Base-by-base conservation (phyloP, 1,140 invertebrate species). In the Macrobrachium rosenbergii region DNA sequence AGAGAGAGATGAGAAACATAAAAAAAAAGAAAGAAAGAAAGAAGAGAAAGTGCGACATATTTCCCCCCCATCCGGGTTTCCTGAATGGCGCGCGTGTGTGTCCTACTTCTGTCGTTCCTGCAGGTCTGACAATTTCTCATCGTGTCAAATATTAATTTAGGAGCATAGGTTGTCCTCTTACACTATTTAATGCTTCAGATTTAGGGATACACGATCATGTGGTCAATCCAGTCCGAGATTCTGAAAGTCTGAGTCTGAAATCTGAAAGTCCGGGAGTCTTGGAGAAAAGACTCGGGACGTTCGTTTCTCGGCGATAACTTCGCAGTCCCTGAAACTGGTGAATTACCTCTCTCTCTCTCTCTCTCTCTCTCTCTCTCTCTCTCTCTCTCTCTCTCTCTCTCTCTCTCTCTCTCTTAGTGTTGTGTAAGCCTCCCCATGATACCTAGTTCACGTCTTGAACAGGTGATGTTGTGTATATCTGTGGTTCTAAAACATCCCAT, bases 251-350 rank as follows among this genome's bases (percentile, higher is more conserved):
- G 23, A n/a, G 28, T n/a, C n/a, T n/a, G n/a, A n/a, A n/a, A n/a
- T 5, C 28, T 75, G 10, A 75, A 37, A 75, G 72, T 75, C 45
- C 0, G 23, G n/a, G n/a, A n/a, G 28, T 17, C 16, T 75, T 16
- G 8, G 16, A 14, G 16, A 37, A 37, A 37, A 75, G 16, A 37
- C 45, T 75, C 0, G 0, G 72, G 14, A 16, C 72, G 37, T 85
- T 85, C 45, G 69, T 37, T 28, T 62, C 45, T 43, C 62, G 80
- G 19, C 17, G 28, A 21, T 75, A 43, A 23, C 5, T 58, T 43
- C 75, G 78, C 82, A 87, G 73, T 87, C 85, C 78, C 69, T 87
- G 85, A 87, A 87, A 81, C 85, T 87, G 85, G 78, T 82, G 78
- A 87, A 76, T 84, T 84, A 84, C 83, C 52, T 52, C 78, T 43